Percentiles rank a stretch among this genome's conserved stretches.
phyloP scores from a whole-genome alignment of 2,113 vertebrate species.

The Rhagologus leucostigma region DNA sequence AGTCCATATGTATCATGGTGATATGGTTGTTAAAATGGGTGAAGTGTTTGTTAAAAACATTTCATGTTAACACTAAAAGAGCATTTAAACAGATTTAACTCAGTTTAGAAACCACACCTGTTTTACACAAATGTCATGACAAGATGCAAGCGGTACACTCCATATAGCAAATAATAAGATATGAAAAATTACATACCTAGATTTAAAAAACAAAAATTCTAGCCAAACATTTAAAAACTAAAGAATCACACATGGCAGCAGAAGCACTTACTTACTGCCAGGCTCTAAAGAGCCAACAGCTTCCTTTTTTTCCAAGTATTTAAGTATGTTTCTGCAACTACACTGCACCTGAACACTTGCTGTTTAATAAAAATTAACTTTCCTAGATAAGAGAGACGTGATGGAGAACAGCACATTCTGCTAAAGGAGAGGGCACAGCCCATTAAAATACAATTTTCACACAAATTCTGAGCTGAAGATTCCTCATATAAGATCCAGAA shows the following conservation, averaged over 20 bases:
- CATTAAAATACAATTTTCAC: background rate
- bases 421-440: background rate
- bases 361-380: background rate
- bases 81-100: background rate
- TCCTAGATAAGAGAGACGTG: background rate
- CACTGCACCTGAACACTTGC: background rate
- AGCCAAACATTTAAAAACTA: background rate
- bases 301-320: background rate
- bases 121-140: background rate
- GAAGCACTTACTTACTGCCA: background rate
- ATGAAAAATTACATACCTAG: background rate
- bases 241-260: background rate
- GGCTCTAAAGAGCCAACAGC: background rate
- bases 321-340: background rate
- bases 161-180: background rate
- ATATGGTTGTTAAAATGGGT: background rate
- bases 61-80: background rate
- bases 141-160: background rate
- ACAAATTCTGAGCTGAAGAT: background rate
- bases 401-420: background rate
- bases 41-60: background rate
- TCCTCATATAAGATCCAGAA: background rate
- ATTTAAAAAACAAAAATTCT: background rate
- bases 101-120: background rate
- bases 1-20: background rate